Evolutionary conservation across 2,888 invertebrate genomes (phyloP).

Genomic region (Malachius bipustulatus): DNA sequence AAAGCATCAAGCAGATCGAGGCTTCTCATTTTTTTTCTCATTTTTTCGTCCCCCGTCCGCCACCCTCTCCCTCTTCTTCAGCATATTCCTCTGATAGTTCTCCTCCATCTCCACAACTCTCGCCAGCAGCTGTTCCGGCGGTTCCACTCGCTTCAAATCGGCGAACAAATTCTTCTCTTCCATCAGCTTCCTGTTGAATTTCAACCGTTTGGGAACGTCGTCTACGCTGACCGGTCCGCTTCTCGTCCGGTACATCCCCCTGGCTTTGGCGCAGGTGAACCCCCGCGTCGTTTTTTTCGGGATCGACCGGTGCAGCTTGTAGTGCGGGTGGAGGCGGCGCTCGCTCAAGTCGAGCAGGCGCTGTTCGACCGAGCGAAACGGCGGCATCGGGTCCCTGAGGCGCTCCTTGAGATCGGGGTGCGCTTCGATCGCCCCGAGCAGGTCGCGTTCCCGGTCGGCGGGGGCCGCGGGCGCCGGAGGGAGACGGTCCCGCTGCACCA

Average conservation of each 20-base stretch:
- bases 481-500: conserved; percentile 26
- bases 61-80: conserved; percentile 12
- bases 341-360: conserved; percentile 27
- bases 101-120: conserved; percentile 26
- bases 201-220: conserved; percentile 27
- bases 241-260: conserved; percentile 20
- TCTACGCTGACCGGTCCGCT: conserved; percentile 25
- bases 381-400: conserved; percentile 28
- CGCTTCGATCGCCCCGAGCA: conserved; percentile 27
- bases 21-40: no score
- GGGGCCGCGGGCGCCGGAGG: conserved; percentile 11
- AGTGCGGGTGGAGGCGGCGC: conserved; percentile 29
- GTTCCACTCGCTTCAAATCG: conserved; percentile 29
- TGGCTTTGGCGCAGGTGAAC: neutral
- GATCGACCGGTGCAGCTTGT: conserved; percentile 24
- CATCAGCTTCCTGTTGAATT: conserved; percentile 26
- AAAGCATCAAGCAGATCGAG: no score
- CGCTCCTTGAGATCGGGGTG: conserved; percentile 25
- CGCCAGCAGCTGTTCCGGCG: conserved; percentile 27
- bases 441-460: conserved; percentile 21
- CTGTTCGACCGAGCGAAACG: conserved; percentile 26
- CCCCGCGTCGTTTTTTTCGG: conserved; percentile 14
- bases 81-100: conserved; percentile 20
- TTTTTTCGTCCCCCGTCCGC: no score
- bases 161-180: conserved; percentile 30